Base-by-base conservation (phyloP, 2,113 vertebrate genomes). In the Peromyscus californicus region DNA sequence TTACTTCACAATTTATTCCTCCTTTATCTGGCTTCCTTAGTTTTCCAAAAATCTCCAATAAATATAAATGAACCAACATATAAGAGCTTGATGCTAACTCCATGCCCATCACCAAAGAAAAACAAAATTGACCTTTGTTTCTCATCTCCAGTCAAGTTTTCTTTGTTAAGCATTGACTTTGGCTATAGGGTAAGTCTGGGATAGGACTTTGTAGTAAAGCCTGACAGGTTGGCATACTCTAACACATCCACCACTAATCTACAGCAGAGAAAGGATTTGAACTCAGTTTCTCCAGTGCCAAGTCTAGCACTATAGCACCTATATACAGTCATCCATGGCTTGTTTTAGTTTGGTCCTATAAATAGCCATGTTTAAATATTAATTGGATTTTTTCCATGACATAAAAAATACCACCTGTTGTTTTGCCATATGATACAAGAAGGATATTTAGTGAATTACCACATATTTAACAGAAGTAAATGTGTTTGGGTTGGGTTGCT, bases 371-470 rank as follows among this genome's bases (percentile, higher is more conserved):
- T 67, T 51, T 88, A 90, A 83, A 90, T 61, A 65, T 42, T 75
- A 85, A 19, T 91, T 96, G 42, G 82, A 61, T 87, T 84, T 93
- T 16, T 94, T 45, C 59, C 85, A 17, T 65, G 74, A 59, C 51
- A 79, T 48, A 85, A 82, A 90, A 97, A 88, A 74, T 42, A 42
- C 13, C 36, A 75, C 61, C 92, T 92, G 59, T 65, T 92, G 3
- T 87, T 94, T 93, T 70, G 90, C 42, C 22, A 69, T 79, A 76
- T 61, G 19, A 72, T 45, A 36, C 22, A 31, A 69, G 69, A 84
- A 78, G n/a, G 61, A 94, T 69, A 88, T 96, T 95, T 72, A 93
- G 59, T 82, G 57, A 96, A 24, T 94, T 96, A 63, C 11, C 39
- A 36, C n/a, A 67, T 42, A n/a, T 29, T 67, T 89, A 88, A 75